Evolutionary conservation across 1,140 invertebrate species (phyloP).

Genomic region (Caenorhabditis elegans): DNA sequence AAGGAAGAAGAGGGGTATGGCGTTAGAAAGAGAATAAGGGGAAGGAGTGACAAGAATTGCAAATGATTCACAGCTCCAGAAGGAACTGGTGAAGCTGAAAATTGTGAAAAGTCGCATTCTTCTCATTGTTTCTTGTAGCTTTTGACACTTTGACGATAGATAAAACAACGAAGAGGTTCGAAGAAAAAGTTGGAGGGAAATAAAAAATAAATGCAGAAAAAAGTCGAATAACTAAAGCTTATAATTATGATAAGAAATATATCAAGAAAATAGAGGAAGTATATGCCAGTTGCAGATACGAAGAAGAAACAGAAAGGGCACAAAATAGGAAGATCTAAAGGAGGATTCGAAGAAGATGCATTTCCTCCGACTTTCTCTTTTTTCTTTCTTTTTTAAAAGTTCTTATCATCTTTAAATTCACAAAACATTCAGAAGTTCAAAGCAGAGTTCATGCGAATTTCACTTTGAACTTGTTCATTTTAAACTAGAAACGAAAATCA

Average conservation of each 20-base stretch:
- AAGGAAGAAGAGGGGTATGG: too few relatives aligned
- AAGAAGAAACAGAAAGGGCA: not conserved
- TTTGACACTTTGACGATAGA: not conserved
- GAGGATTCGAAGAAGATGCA: not conserved
- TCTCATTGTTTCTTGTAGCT: not conserved
- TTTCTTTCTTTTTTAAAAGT: not conserved
- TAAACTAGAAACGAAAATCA: too few relatives aligned
- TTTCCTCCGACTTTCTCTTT: not conserved
- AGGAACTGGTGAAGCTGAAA: constrained; percentile 31
- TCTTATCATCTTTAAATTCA: not conserved
- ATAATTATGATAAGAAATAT: too few relatives aligned
- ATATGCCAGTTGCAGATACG: not conserved
- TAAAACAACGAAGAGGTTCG: not conserved
- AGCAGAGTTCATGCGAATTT: not conserved
- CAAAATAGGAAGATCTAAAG: not conserved
- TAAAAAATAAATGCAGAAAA: not conserved
- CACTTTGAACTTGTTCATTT: too few relatives aligned
- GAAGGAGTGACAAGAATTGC: constrained; percentile 19
- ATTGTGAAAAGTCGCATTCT: not conserved
- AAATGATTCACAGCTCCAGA: constrained; percentile 15
- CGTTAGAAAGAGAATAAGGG: not conserved
- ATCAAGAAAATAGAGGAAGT: not conserved
- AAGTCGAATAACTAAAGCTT: too few relatives aligned
- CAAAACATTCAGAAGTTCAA: constrained; percentile 3
- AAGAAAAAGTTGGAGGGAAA: too few relatives aligned